Conservation (phyloP, 2,113 vertebrate genomes). For the Boulengerochromis microlepis region DNA sequence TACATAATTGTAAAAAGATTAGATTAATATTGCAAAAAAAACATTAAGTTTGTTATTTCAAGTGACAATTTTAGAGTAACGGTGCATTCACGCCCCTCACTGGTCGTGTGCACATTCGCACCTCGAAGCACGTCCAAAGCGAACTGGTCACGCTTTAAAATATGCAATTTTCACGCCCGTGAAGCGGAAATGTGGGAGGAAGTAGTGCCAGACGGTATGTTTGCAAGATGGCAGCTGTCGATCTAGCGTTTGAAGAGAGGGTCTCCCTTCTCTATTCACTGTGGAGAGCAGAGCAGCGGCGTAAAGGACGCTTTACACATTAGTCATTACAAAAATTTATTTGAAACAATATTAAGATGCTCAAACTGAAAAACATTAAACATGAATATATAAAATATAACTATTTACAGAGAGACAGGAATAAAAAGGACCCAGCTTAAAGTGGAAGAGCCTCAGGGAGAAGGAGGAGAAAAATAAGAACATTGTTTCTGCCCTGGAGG, state of each 20-base stretch:
- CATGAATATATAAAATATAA: neutral
- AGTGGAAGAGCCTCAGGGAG: neutral
- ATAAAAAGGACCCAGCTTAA: neutral
- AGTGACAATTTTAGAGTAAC: neutral
- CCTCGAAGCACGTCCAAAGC: fast-evolving
- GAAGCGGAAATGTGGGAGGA: neutral
- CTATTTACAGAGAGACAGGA: neutral
- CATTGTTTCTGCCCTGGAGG: neutral
- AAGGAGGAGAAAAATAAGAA: neutral
- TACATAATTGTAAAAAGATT: neutral
- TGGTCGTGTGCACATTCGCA: fast-evolving
- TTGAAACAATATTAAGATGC: neutral
- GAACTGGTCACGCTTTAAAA: fast-evolving
- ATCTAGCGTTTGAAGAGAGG: neutral
- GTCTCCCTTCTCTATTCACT: neutral
- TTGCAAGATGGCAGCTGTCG: neutral
- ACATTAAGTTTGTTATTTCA: neutral
- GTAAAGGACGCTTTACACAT: neutral
- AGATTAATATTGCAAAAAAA: fast-evolving
- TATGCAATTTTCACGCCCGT: fast-evolving
- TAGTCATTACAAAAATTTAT: neutral
- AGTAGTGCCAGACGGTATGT: neutral
- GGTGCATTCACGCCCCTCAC: neutral
- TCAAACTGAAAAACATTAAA: neutral
- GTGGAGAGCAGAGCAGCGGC: neutral